Conservation (phyloP, 2,797 vertebrate species). For the Hipposideros larvatus region DNA sequence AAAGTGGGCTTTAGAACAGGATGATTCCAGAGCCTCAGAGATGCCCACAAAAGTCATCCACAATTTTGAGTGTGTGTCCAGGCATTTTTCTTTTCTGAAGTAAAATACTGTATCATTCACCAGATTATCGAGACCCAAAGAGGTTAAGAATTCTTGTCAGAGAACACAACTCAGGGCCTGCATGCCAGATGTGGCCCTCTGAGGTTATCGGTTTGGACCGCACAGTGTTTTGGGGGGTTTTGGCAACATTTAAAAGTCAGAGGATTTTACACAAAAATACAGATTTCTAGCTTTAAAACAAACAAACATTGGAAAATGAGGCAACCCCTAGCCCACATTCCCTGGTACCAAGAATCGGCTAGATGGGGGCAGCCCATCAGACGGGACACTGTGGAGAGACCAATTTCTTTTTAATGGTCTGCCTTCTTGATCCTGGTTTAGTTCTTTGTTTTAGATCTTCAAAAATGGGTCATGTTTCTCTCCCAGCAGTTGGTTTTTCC, state of each 20-base stretch:
- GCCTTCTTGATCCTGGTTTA: not conserved
- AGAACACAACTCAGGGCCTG: not conserved
- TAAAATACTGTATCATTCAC: not conserved
- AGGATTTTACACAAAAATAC: constrained; percentile 36
- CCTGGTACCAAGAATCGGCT: not conserved
- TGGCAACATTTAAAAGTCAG: constrained; percentile 58
- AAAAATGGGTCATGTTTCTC: not conserved
- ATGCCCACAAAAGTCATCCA: not conserved
- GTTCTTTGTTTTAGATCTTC: constrained; percentile 20
- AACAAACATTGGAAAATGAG: not conserved
- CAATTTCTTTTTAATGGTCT: not conserved
- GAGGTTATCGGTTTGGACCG: not conserved
- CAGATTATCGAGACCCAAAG: not conserved
- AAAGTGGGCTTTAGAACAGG: not conserved
- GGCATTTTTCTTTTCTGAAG: not conserved
- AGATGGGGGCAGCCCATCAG: not conserved
- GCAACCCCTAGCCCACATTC: not conserved
- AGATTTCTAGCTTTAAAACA: not conserved
- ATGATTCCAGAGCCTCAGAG: not conserved
- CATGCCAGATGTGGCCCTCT: not conserved
- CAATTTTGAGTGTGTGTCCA: not conserved
- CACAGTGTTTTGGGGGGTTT: not conserved
- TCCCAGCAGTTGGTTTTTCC: not conserved
- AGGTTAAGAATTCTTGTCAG: not conserved
- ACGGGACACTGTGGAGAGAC: not conserved